Evolutionary conservation across 1,140 invertebrate species (phyloP), one percentile per base, ranked within the genome.

Genomic region (Paramacrobiotus metropolitanus): DNA sequence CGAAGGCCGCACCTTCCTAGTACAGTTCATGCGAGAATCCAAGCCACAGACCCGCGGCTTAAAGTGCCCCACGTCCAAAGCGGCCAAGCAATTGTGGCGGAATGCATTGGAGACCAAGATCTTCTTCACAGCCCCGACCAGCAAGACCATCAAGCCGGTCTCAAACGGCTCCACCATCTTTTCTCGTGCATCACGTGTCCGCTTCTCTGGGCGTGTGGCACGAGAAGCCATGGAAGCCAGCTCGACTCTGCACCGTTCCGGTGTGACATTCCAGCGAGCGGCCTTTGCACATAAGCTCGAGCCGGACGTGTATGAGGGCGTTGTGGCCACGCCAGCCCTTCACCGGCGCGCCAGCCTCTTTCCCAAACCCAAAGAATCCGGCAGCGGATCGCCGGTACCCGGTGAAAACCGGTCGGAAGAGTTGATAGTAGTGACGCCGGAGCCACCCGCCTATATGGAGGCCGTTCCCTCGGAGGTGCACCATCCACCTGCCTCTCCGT

Each of bases 1-100:
- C 70, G 90, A 95, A 71, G 88, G 88, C n/a, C 89, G 91, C 76
- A 93, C 93, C 87, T 94, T 95, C 71, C 93, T 95, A 67, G 83
- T 91, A 63, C 88, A 94, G 75, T 76, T 93, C 48, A 86, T 76
- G 4, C 3, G 4, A 61, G 44, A 29, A 45, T 66, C 59, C 77
- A 94, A 92, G 79, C 93, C 93, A 71, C 87, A 92, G 72, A 89
- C 89, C 40, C 83, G 93, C 62, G 90, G 90, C 15, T 95, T 91
- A 75, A 94, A 93, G 73, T 94, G 90, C 77, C 82, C 84, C 34
- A 86, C 85, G 63, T 82, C 85, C 21, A 81, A 84, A 30, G 83
- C 88, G 60, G 94, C 89, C 71, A 82, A 88, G 67, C 87, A 93
- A 74, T 80, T 95, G 31, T 96, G 90, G 90, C 81, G 86, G 72